A percentile compares a stretch with the other conserved stretches of the same genome.
These are phyloP conservation scores for Diarsia brunnea DNA, from an alignment of 2,888 invertebrate genomes.

Conservation along the genomic window DNA sequence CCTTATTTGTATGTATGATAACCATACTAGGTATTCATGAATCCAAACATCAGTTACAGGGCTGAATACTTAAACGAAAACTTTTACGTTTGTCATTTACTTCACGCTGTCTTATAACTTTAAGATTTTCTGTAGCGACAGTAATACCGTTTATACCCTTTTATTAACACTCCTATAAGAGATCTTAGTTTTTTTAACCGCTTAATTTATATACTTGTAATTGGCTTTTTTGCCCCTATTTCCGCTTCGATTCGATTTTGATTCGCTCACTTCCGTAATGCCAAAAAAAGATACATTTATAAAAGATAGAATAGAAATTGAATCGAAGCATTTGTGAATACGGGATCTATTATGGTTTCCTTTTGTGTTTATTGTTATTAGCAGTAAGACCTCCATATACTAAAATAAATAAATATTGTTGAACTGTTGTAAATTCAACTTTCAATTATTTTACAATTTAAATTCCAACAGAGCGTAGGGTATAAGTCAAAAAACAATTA, in stretches of 20 bases:
- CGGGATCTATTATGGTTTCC: too few species aligned
- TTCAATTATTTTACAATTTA: not conserved
- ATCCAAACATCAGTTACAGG: not conserved
- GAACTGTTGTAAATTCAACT: not conserved
- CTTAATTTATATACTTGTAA: too few species aligned
- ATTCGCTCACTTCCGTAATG: too few species aligned
- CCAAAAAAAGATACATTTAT: too few species aligned
- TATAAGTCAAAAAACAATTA: not conserved
- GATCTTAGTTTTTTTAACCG: too few species aligned
- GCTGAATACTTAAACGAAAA: not conserved
- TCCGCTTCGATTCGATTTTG: too few species aligned
- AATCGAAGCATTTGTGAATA: too few species aligned
- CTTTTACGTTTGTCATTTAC: not conserved
- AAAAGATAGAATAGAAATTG: too few species aligned
- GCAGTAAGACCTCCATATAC: too few species aligned
- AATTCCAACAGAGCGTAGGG: not conserved
- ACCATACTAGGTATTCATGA: not conserved
- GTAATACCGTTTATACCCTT: not conserved
- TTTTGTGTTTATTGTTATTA: too few species aligned
- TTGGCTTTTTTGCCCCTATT: too few species aligned
- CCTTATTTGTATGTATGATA: constrained; percentile 6
- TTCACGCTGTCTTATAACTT: not conserved
- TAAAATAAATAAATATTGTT: not conserved
- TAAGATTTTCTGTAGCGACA: not conserved
- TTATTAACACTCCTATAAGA: not conserved